phyloP scores from a whole-genome alignment of 2,888 invertebrate species.

The Drosophila barbarae region DNA sequence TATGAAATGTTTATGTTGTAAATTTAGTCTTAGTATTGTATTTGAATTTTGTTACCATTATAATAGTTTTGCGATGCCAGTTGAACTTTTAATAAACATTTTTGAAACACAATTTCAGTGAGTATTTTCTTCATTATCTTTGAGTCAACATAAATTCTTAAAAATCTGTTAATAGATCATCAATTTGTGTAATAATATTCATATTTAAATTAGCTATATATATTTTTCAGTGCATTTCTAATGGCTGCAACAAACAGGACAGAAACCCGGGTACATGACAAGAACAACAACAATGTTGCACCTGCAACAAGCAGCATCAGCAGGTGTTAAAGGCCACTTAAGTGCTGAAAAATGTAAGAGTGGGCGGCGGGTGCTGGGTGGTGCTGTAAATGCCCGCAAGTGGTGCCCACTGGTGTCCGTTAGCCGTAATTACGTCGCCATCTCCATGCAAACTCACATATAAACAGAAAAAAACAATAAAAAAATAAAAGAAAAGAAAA shows the following conservation, averaged over 20 bases:
- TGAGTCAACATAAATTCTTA: not conserved
- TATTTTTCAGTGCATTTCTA: slow-evolving; percentile 32
- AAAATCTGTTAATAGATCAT: no score
- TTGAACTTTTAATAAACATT: no score
- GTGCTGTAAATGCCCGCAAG: slow-evolving; percentile 14
- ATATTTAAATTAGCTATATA: no score
- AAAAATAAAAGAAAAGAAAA: slow-evolving; percentile 1
- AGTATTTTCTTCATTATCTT: not conserved
- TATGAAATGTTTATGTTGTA: not conserved
- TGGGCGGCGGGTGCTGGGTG: slow-evolving; percentile 13
- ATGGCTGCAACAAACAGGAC: slow-evolving; percentile 52
- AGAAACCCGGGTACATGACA: slow-evolving; percentile 29
- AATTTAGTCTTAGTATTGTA: not conserved
- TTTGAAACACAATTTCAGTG: no score
- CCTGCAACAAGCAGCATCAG: slow-evolving; percentile 42
- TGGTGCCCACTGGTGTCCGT: slow-evolving; percentile 30
- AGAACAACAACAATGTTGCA: slow-evolving; percentile 37
- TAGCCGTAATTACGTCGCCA: slow-evolving; percentile 58
- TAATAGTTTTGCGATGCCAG: no score
- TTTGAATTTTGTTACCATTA: no score
- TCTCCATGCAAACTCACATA: slow-evolving; percentile 22
- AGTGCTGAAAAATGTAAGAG: slow-evolving; percentile 61
- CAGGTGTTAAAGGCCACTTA: slow-evolving; percentile 72
- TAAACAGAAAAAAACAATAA: not conserved
- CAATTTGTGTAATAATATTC: no score